Conservation (phyloP, 2,888 invertebrate genomes). For the Caenorhabditis sinica region DNA sequence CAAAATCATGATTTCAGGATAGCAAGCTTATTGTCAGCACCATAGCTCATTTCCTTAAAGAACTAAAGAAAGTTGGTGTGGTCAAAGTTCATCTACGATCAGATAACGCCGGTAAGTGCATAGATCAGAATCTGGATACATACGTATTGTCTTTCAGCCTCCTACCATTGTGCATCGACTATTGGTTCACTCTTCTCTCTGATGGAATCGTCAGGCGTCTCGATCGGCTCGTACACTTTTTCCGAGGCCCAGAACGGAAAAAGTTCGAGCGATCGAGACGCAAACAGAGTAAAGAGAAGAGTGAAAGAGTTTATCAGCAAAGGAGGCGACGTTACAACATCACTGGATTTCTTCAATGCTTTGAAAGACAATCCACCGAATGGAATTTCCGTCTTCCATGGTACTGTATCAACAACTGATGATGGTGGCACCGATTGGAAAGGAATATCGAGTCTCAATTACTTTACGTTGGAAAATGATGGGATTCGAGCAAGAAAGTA, state of each 20-base stretch:
- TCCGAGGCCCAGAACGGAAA: too few species aligned
- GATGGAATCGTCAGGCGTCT: too few species aligned
- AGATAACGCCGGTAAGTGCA: background rate
- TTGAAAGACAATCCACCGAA: too few species aligned
- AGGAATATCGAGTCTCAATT: background rate
- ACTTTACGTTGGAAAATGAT: background rate
- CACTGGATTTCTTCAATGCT: background rate
- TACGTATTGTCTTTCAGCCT: too few species aligned
- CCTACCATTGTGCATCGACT: too few species aligned
- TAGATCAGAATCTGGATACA: too few species aligned
- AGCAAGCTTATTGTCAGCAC: background rate
- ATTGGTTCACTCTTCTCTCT: too few species aligned
- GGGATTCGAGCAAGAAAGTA: conserved; percentile 5
- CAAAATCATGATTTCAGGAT: background rate
- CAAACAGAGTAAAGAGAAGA: too few species aligned
- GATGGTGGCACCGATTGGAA: conserved; percentile 6
- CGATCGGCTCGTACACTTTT: too few species aligned
- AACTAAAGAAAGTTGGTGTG: background rate
- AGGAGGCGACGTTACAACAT: conserved; percentile 9
- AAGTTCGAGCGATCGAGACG: too few species aligned
- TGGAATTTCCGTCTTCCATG: too few species aligned
- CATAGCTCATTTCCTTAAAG: background rate
- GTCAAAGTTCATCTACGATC: too few species aligned
- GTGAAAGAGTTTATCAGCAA: background rate
- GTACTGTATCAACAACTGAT: background rate